Conservation (phyloP, 2,113 vertebrate species). For the Corythoichthys intestinalis region DNA sequence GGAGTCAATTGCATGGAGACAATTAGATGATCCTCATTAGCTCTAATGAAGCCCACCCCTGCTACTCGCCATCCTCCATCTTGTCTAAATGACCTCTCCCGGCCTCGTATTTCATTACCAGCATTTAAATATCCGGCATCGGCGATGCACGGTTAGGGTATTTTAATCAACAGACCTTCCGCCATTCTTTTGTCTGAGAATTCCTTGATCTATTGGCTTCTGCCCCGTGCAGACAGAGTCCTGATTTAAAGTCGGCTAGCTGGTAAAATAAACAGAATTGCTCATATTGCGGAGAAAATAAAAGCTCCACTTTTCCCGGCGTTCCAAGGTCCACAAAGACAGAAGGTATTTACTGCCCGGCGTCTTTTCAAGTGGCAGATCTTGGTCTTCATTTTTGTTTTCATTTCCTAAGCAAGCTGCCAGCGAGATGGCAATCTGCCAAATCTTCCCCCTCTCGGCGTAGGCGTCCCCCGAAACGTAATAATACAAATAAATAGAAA, state of each 20-base stretch:
- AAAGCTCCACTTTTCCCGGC: background rate
- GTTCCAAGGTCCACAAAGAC: slow-evolving; percentile 18
- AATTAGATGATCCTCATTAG: background rate
- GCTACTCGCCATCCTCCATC: background rate
- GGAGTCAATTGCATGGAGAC: background rate
- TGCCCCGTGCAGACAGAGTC: background rate
- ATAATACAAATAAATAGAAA: slow-evolving; percentile 17
- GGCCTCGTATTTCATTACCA: background rate
- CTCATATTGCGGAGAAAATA: background rate
- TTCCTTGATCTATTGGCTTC: slow-evolving; percentile 3
- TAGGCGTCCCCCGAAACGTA: background rate
- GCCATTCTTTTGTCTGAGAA: background rate
- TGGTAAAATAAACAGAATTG: background rate
- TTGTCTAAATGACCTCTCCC: background rate
- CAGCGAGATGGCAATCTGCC: slow-evolving; percentile 21
- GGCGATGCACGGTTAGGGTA: background rate
- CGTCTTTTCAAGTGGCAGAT: slow-evolving; percentile 16
- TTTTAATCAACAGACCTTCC: background rate
- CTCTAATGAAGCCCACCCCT: background rate
- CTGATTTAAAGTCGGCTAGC: background rate
- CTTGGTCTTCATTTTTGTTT: slow-evolving; percentile 18
- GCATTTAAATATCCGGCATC: background rate
- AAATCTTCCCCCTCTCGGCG: slow-evolving; percentile 1
- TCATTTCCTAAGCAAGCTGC: slow-evolving; percentile 42
- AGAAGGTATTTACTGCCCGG: slow-evolving; percentile 10